Evolutionary conservation across 2,888 invertebrate genomes (phyloP).

Genomic region (Chirona hameri): DNA sequence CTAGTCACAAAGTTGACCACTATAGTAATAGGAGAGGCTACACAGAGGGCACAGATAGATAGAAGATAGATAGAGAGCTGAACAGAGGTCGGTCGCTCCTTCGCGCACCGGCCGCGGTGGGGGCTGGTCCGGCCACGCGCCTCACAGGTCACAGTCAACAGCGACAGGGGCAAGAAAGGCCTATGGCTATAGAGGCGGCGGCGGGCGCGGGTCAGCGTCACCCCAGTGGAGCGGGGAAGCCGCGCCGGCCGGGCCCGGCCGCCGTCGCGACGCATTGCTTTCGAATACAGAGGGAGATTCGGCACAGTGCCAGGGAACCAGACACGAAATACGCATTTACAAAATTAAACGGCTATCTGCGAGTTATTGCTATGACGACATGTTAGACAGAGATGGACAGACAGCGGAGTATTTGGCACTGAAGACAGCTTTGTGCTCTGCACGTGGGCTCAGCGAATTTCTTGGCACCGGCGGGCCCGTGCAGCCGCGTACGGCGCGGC

Average conservation of each 20-base stretch:
- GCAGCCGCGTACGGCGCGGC: not conserved
- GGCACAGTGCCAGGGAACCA: not conserved
- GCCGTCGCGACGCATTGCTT: not conserved
- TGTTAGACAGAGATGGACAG: constrained; percentile 13
- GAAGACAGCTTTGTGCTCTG: not conserved
- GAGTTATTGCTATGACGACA: constrained; percentile 27
- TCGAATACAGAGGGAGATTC: constrained; percentile 9
- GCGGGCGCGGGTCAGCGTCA: not conserved
- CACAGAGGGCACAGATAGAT: constrained; percentile 10
- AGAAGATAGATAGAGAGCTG: not conserved
- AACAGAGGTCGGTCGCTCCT: not conserved
- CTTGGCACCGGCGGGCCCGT: not conserved
- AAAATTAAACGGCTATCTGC: constrained; percentile 22
- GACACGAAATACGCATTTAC: constrained; percentile 1
- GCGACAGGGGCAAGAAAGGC: not conserved
- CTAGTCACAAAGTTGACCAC: constrained; percentile 13
- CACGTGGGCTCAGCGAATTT: not conserved
- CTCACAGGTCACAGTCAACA: not conserved
- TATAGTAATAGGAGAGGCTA: constrained; percentile 27
- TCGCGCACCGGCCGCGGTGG: not conserved
- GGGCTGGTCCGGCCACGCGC: not conserved
- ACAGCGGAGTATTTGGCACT: constrained; percentile 27
- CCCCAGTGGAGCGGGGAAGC: not conserved
- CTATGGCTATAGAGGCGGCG: not conserved
- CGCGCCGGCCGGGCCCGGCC: not conserved